These are phyloP conservation scores for Steromphala cineraria DNA, from an alignment of 2,888 invertebrate genomes.

Conservation along the genomic window DNA sequence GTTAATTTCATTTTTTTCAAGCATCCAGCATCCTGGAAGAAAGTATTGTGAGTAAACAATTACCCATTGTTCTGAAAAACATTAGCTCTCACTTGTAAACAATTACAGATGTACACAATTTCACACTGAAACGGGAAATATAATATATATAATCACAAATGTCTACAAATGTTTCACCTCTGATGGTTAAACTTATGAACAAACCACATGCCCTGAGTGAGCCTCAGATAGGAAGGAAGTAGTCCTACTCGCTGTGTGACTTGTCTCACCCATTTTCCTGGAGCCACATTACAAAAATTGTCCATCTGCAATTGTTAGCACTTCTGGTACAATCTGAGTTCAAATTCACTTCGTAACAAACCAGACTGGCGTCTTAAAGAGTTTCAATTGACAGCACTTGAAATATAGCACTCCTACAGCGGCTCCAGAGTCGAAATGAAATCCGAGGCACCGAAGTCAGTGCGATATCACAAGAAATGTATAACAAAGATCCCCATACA, in stretches of 20 bases:
- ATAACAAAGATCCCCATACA: conserved; percentile 17
- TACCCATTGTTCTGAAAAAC: not conserved
- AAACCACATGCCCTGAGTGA: conserved; percentile 1
- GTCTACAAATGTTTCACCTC: conserved; percentile 16
- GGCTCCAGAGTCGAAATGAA: not conserved
- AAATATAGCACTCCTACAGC: conserved; percentile 10
- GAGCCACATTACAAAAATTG: not conserved
- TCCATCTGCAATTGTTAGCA: conserved; percentile 7
- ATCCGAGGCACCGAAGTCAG: not conserved
- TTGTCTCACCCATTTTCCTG: not conserved
- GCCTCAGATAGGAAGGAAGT: not conserved
- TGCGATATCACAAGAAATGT: conserved; percentile 12
- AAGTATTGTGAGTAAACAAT: not conserved
- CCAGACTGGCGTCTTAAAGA: conserved; percentile 12
- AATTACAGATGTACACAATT: conserved; percentile 10
- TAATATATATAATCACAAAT: conserved; percentile 17
- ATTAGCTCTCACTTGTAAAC: conserved; percentile 6
- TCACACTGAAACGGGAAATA: conserved; percentile 16
- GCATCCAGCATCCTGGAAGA: not conserved
- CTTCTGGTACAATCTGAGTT: not conserved
- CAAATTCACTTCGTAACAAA: conserved; percentile 1
- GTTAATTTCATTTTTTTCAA: not conserved
- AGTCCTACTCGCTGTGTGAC: not conserved
- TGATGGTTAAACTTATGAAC: not conserved
- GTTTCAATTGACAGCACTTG: conserved; percentile 10